phyloP scores from a whole-genome alignment of 2,888 invertebrate species.

The Calephelis perditalis region DNA sequence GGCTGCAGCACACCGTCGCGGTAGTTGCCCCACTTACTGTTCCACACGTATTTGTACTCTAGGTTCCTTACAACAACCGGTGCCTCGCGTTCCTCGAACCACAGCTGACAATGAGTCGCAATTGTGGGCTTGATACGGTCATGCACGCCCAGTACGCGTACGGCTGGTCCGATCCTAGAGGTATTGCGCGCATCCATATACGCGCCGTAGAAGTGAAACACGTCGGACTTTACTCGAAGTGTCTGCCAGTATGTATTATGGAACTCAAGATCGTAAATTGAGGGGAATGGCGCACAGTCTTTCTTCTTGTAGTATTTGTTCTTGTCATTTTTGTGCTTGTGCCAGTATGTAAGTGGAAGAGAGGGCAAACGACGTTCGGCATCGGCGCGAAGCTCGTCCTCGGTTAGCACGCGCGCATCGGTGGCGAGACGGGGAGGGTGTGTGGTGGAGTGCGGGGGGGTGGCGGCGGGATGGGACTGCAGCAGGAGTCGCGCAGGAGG shows the following conservation, averaged over 20 bases:
- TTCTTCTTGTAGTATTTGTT: conserved; percentile 81
- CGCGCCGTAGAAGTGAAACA: conserved; percentile 93
- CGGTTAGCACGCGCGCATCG: conserved; percentile 69
- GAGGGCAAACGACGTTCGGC: conserved; percentile 89
- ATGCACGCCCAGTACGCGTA: conserved; percentile 92
- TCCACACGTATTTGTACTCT: conserved; percentile 97
- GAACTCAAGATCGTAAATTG: conserved; percentile 93
- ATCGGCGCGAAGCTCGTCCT: conserved; percentile 86
- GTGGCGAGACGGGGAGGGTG: conserved; percentile 37
- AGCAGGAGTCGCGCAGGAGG: conserved; percentile 35
- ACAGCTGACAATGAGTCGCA: conserved; percentile 91
- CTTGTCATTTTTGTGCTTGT: conserved; percentile 88
- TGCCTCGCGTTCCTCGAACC: conserved; percentile 91
- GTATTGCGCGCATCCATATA: conserved; percentile 90
- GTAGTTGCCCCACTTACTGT: conserved; percentile 96
- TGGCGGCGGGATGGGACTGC: conserved; percentile 34
- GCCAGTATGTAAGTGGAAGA: conserved; percentile 91
- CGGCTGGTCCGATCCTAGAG: conserved; percentile 89
- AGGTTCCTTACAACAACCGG: conserved; percentile 89
- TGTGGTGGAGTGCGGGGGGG: conserved; percentile 35
- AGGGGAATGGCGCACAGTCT: conserved; percentile 91
- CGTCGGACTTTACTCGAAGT: conserved; percentile 88
- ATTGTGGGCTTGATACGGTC: conserved; percentile 91
- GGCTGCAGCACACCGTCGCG: conserved; percentile 94
- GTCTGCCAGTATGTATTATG: conserved; percentile 97